phyloP scores from a whole-genome alignment of 2,888 invertebrate genomes.

The Limnephilus marmoratus region DNA sequence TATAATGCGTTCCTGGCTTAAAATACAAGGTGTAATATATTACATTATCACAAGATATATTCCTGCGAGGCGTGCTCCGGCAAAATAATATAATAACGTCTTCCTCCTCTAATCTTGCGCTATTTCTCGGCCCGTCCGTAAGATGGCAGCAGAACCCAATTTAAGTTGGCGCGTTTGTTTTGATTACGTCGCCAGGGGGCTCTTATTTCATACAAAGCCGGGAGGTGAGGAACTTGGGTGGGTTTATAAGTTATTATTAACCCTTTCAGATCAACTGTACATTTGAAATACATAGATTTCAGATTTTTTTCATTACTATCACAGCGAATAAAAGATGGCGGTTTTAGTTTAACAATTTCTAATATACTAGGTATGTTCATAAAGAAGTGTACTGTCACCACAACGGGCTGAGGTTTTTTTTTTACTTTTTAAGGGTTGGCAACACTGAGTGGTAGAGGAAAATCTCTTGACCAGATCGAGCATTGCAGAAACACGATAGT shows the following conservation, averaged over 20 bases:
- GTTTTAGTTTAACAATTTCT: no score
- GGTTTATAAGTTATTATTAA: neutral
- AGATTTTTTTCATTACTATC: neutral
- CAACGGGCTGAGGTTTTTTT: no score
- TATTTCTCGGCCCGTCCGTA: conserved; percentile 30
- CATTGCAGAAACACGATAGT: no score
- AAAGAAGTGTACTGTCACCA: no score
- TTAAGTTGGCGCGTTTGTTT: conserved; percentile 66
- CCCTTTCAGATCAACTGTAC: neutral
- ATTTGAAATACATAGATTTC: neutral
- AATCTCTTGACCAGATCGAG: no score
- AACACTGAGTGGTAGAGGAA: no score
- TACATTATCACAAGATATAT: neutral
- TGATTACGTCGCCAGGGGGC: conserved; percentile 60
- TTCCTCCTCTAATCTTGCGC: conserved; percentile 41
- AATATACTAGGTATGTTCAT: no score
- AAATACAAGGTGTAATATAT: neutral
- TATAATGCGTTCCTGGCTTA: neutral
- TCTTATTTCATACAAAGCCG: conserved; percentile 40
- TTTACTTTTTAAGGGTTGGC: no score
- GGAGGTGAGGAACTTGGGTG: conserved; percentile 19
- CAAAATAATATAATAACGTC: conserved; percentile 38
- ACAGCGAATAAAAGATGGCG: no score
- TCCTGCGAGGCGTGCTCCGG: conserved; percentile 23
- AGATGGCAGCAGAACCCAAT: conserved; percentile 64